Base-by-base conservation (phyloP, 2,888 invertebrate species). In the Germaria angustata region DNA sequence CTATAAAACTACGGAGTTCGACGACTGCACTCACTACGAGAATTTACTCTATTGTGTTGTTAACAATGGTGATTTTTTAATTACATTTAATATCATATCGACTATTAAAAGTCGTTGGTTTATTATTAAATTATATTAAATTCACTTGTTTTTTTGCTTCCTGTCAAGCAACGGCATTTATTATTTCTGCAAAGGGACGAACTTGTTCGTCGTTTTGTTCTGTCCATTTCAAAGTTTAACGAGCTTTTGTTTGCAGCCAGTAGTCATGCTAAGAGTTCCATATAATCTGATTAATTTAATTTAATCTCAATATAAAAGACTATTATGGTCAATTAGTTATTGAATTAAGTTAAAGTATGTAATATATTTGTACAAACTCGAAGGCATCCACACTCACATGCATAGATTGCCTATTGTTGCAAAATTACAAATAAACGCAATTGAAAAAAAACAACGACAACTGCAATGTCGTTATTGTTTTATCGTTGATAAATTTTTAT, bases 301-400 rank as follows among this genome's bases (percentile, higher is more conserved):
- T 73, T 77, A 81, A 81, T 69, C 5, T 15, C 72, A 73, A 81
- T 78, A 77, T 61, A 66, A 59, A 75, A 28, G 8, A 53, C 20
- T 39, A 81, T 81, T 81, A 73, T 41, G 72, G 72, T 78, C 63
- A 81, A 81, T 81, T 81, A 81, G 63, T 81, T 77, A 81, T 81
- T 77, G 46, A 81, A 72, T 71, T 53, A 34, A 49, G 11, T 46
- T 32, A 20, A 15, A 55, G 28, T 24, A 41, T 63, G 22, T 46
- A 15, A 41, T 41, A 32, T 9, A n/a, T 28, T 32, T 2, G 20
- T 17, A 7, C 28, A 49, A n/a, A n/a, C n/a, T n/a, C n/a, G n/a
- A n/a, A n/a, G n/a, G n/a, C 28, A 51, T 8, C 22, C 8, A 59
- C 44, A 20, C 4, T 46, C 36, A 11, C 49, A 36, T 17, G 28